phyloP scores from a whole-genome alignment of 2,113 vertebrate genomes.

The Equus przewalskii region DNA sequence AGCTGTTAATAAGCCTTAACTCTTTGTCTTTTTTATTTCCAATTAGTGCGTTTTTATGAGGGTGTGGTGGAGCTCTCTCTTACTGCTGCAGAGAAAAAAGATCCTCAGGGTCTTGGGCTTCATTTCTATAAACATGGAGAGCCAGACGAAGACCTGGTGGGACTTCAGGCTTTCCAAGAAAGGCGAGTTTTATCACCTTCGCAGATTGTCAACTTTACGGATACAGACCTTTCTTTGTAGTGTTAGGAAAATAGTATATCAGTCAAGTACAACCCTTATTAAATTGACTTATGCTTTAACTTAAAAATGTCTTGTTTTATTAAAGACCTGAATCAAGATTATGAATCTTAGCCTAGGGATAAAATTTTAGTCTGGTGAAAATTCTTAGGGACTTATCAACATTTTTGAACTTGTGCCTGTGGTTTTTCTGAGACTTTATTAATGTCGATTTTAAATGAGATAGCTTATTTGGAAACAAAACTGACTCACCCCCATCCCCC shows the following conservation, averaged over 20 bases:
- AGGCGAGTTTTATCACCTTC: constrained; percentile 86
- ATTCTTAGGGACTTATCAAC: neutral
- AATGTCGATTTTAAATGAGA: neutral
- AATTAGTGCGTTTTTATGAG: constrained; percentile 97
- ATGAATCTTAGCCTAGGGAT: neutral
- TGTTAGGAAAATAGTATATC: neutral
- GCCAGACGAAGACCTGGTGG: constrained; percentile 95
- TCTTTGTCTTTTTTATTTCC: neutral
- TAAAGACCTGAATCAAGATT: neutral
- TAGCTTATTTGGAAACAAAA: constrained; percentile 6
- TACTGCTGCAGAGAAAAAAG: constrained; percentile 97
- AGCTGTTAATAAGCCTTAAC: neutral
- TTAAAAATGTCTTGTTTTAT: neutral
- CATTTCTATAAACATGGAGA: constrained; percentile 99
- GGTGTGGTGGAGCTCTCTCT: constrained; percentile 97
- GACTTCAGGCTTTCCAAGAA: constrained; percentile 97
- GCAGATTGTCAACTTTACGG: neutral
- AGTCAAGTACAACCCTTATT: neutral
- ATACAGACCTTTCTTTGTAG: neutral
- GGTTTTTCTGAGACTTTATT: neutral
- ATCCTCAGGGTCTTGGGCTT: constrained; percentile 96
- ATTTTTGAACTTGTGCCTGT: neutral
- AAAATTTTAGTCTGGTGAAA: neutral
- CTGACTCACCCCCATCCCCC: neutral
- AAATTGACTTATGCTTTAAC: neutral